Base-by-base conservation (phyloP, 2,113 vertebrate species). In the Carassius gibelio region DNA sequence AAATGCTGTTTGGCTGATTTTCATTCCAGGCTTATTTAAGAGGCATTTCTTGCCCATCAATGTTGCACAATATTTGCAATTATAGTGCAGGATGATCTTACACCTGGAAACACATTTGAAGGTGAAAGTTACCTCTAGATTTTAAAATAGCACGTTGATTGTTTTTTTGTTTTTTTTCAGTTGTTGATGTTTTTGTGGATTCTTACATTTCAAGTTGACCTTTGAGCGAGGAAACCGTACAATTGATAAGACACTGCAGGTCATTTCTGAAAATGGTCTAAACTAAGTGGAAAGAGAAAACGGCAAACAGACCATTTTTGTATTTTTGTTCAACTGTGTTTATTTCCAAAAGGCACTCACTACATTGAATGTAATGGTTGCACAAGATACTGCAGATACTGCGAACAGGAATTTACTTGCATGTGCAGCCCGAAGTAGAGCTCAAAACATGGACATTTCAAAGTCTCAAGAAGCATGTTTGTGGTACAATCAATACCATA, bases 281-380 rank as follows among this genome's bases (percentile, higher is more conserved):
- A 50, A 10, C 42, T 10, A 36, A 57, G 19, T n/a, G 21, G 21
- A 14, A 48, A 50, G 26, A 80, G 66, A 59, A 13, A 59, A 57
- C 9, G 5, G 69, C 55, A 81, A 17, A 72, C 52, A 52, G 26
- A 50, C n/a, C 13, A 81, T 72, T 85, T 45, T 62, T 69, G 68
- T 52, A 64, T 84, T 30, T 61, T 81, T 86, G 8, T 84, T 88
- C 87, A 68, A 75, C 84, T 88, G 88, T 88, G 59, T 93, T 92
- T 92, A 93, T 93, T 94, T 93, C 83, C 81, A 91, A 94, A 94
- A 92, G 84, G 92, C 93, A 93, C 90, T 91, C 90, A 92, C 89
- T 92, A 92, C 89, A 91, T 90, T 90, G 84, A 90, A 90, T 89
- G 91, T 91, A 90, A 92, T 91, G 90, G 83, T 92, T 90, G 91